phyloP scores from a whole-genome alignment of 2,888 invertebrate species.

The Polymixis flavicincta region DNA sequence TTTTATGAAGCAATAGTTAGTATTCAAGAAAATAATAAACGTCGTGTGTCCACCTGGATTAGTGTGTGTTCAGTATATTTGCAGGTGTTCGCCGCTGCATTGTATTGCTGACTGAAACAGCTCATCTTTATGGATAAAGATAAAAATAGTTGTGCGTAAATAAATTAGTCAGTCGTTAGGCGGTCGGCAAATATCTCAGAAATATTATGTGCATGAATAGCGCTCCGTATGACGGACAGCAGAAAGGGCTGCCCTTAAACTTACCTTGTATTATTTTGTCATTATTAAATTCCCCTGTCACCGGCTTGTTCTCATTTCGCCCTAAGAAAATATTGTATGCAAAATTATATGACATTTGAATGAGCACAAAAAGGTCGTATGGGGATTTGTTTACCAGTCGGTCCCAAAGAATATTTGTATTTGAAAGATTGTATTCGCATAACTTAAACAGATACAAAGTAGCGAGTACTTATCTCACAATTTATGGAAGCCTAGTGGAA shows the following conservation, averaged over 20 bases:
- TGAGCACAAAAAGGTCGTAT: conserved; percentile 86
- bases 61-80: conserved; percentile 39
- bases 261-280: conserved; percentile 91
- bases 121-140: conserved; percentile 62
- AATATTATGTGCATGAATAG: conserved; percentile 90
- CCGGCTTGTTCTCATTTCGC: conserved; percentile 86
- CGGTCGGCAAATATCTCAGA: conserved; percentile 87
- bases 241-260: conserved; percentile 89
- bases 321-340: conserved; percentile 90
- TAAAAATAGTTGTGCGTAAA: conserved; percentile 68
- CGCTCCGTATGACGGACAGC: conserved; percentile 89
- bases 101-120: conserved; percentile 37
- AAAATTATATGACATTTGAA: conserved; percentile 91
- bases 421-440: conserved; percentile 65
- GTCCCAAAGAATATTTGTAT: conserved; percentile 73
- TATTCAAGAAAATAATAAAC: conserved; percentile 69
- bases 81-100: conserved; percentile 50
- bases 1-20: conserved; percentile 73
- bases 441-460: conserved; percentile 57
- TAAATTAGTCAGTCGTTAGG: conserved; percentile 88
- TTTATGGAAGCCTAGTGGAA: conserved; percentile 48
- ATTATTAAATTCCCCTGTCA: conserved; percentile 91
- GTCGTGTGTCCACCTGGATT: conserved; percentile 18
- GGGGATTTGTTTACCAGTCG: conserved; percentile 82
- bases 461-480: conserved; percentile 38